phyloP scores from a whole-genome alignment of 2,113 vertebrate genomes.

The Pollachius pollachius region DNA sequence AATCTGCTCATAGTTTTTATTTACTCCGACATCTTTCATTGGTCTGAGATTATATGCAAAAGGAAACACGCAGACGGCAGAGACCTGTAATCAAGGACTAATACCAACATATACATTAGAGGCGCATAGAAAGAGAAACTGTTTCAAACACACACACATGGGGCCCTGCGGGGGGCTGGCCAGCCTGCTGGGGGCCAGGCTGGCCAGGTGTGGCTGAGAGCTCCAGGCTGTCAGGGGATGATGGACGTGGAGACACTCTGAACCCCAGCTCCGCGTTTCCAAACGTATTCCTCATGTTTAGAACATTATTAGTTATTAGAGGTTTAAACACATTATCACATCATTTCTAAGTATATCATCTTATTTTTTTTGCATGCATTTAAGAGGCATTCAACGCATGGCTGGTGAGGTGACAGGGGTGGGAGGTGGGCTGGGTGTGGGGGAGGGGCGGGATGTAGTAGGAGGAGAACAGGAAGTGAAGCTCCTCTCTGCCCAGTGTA shows the following conservation, averaged over 20 bases:
- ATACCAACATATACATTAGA: too few relatives aligned
- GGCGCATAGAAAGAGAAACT: too few relatives aligned
- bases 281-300: slow-evolving; percentile 6
- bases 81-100: too few relatives aligned
- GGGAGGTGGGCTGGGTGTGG: background rate
- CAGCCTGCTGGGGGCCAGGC: background rate
- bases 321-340: background rate
- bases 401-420: too few relatives aligned
- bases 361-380: too few relatives aligned
- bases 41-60: too few relatives aligned
- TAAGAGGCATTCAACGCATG: too few relatives aligned
- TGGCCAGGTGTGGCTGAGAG: background rate
- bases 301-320: too few relatives aligned
- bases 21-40: too few relatives aligned
- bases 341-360: too few relatives aligned
- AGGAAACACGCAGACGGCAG: too few relatives aligned
- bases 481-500: slow-evolving; percentile 12
- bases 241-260: slow-evolving; percentile 1
- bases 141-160: background rate
- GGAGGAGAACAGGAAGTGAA: background rate
- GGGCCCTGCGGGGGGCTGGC: background rate
- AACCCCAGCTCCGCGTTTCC: slow-evolving; percentile 12
- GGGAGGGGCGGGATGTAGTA: slow-evolving; percentile 9
- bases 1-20: too few relatives aligned
- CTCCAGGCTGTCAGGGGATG: slow-evolving; percentile 18